Conservation (phyloP, 2,113 vertebrate genomes). For the Taurulus bubalis region DNA sequence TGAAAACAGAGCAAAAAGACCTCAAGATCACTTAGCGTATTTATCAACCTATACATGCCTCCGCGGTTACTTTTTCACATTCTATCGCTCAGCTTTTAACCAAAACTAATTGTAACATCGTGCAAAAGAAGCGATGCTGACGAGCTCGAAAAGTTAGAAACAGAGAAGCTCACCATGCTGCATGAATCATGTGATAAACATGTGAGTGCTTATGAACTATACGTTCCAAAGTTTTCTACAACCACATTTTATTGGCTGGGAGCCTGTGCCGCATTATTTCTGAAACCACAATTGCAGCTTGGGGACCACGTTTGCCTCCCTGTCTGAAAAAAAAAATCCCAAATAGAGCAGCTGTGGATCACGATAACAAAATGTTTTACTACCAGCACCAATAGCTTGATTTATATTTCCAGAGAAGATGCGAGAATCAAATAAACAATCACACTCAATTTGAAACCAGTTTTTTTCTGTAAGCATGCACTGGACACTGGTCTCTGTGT, state of each 20-base stretch:
- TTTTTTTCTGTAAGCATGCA: conserved; percentile 41
- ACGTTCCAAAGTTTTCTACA: conserved; percentile 53
- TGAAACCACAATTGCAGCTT: conserved; percentile 62
- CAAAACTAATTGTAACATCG: conserved; percentile 68
- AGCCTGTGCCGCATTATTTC: conserved; percentile 52
- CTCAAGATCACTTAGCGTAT: conserved; percentile 70
- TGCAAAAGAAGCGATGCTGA: conserved; percentile 57
- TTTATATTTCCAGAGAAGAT: conserved; percentile 22
- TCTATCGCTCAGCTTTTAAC: conserved; percentile 49
- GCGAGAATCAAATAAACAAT: conserved; percentile 23
- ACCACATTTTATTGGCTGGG: conserved; percentile 56
- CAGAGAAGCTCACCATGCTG: conserved; percentile 27
- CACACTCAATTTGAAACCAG: conserved; percentile 10
- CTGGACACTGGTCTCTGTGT: conserved; percentile 7
- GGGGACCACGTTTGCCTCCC: conserved; percentile 31
- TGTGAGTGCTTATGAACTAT: conserved; percentile 48
- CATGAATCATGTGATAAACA: conserved; percentile 72
- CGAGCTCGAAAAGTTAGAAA: conserved; percentile 56
- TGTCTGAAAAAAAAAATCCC: conserved; percentile 48
- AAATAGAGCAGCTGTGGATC: conserved; percentile 40
- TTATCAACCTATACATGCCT: conserved; percentile 72
- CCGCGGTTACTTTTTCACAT: conserved; percentile 59
- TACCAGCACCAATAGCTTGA: conserved; percentile 13
- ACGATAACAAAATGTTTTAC: conserved; percentile 9
- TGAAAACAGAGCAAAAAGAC: conserved; percentile 74